Percentiles rank a stretch among this genome's conserved stretches.
Conservation (phyloP, 2,888 invertebrate species). For the Tachina grossa region DNA sequence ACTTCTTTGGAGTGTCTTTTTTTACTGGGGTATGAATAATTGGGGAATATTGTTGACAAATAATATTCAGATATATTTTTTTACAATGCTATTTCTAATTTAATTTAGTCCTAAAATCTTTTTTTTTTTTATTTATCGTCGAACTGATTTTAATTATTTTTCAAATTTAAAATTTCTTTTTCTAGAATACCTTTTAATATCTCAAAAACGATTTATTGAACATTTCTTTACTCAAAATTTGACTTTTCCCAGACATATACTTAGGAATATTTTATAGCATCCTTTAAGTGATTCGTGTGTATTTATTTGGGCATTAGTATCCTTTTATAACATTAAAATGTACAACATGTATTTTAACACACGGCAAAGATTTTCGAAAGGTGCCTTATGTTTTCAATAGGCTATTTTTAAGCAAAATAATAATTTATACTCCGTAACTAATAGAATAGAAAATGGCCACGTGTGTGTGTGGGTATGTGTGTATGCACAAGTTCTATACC, state of each 20-base stretch:
- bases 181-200: no score
- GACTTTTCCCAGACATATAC: neutral
- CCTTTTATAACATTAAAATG: constrained; percentile 3
- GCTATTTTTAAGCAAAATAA: constrained; percentile 53
- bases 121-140: no score
- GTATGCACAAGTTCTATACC: neutral
- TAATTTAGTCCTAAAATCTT: no score
- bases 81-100: no score
- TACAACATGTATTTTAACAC: constrained; percentile 24
- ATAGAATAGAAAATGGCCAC: constrained; percentile 32
- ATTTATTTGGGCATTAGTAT: constrained; percentile 8
- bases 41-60: no score
- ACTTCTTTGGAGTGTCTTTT: no score
- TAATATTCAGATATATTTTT: no score
- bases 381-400: constrained; percentile 30
- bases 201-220: constrained; percentile 28
- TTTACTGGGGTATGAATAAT: no score
- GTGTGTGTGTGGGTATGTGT: neutral
- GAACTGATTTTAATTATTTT: no score
- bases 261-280: constrained; percentile 29
- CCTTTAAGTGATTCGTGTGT: constrained; percentile 39
- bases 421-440: constrained; percentile 38
- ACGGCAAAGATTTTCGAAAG: constrained; percentile 25
- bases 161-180: no score
- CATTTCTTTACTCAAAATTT: constrained; percentile 25